Evolutionary conservation across 2,888 invertebrate species (phyloP), one percentile per base, ranked within the genome.

Genomic region (Entomobrya proxima): DNA sequence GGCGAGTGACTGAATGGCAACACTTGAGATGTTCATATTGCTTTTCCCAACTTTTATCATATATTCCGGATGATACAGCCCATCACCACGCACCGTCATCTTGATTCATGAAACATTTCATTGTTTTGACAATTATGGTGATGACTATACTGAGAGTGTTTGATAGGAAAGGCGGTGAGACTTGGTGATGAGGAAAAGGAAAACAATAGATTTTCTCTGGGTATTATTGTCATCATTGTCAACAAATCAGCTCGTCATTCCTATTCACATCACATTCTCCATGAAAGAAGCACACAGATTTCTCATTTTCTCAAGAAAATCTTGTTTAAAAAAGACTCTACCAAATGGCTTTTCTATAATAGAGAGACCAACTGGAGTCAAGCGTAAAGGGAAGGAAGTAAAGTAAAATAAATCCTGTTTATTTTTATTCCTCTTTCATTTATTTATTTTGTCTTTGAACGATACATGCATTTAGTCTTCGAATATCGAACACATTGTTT

Each of bases 271-370:
- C 55, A 55, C 75, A 76, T 11, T 72, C 37, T 27, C 27, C 13
- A 27, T 30, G 30, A 44, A 75, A 30, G 32, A 40, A 77, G 61
- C 35, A 77, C 61, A 44, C 13, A 40, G n/a, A 58, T 77, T 77
- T 77, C 61, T 77, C 77, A 77, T 77, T 77, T 77, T 40, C 74
- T 47, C 52, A 32, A 35, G 47, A 40, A 76, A 58, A 13, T 1
- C 13, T 61, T 32, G 27, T 7, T 27, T 21, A 55, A 35, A 55
- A 55, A 6, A 55, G 4, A 55, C 37, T 50, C 47, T 27, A 40
- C 11, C 3, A 18, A 58, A 30, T 13, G 30, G 4, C n/a, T 13
- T 58, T 15, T 40, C 40, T 37, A 37, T 69, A 30, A 3, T 13
- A 58, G 3, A 32, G 32, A 75, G 52, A 75, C 75, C 52, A n/a